Conservation (phyloP, 2,888 invertebrate species). For the Leistus spinibarbis region DNA sequence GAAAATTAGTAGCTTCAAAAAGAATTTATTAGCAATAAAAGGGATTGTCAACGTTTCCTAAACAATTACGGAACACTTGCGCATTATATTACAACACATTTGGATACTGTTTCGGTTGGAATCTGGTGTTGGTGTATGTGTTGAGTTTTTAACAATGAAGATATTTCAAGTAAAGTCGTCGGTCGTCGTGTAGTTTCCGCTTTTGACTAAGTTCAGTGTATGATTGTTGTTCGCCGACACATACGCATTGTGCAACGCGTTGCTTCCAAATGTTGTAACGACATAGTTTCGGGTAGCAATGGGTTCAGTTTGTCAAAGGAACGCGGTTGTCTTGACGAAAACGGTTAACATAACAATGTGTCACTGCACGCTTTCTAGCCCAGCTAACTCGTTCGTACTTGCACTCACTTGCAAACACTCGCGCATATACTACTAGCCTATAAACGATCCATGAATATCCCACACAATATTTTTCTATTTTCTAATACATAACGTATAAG, state of each 20-base stretch:
- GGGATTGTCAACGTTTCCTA: no score
- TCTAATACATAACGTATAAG: no score
- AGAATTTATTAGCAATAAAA: not conserved
- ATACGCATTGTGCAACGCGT: not conserved
- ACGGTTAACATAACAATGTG: not conserved
- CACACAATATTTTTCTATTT: no score
- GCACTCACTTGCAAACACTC: not conserved
- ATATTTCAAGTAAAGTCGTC: not conserved
- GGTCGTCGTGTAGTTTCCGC: not conserved
- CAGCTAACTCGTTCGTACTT: no score
- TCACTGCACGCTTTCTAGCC: not conserved
- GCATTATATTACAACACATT: not conserved
- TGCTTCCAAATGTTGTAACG: not conserved
- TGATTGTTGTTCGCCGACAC: not conserved
- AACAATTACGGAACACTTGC: not conserved
- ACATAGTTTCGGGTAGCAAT: not conserved
- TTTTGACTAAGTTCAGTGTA: not conserved
- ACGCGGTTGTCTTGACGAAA: not conserved
- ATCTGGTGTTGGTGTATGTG: not conserved
- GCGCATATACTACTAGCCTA: no score
- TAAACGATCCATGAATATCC: no score
- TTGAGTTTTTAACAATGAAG: not conserved
- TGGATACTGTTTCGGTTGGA: not conserved
- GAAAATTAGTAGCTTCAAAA: not conserved
- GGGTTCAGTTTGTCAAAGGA: not conserved